Percentiles rank a stretch among this genome's conserved stretches.
These are phyloP conservation scores for Pygmarrhopalites habei DNA, from an alignment of 1,140 invertebrate genomes.

Conservation along the genomic window DNA sequence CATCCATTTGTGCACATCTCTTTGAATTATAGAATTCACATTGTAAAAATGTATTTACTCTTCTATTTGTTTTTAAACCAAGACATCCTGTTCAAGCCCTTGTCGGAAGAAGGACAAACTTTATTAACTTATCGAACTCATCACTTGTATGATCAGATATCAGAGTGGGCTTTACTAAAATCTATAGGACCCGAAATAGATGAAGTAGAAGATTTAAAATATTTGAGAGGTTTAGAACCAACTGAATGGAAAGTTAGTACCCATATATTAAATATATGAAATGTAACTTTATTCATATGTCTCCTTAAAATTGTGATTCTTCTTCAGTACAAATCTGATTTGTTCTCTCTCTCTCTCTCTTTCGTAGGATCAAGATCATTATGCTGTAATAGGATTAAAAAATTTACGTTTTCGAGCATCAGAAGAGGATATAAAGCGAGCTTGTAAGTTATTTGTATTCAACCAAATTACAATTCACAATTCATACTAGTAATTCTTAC, in stretches of 20 bases:
- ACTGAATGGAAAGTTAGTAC: constrained; percentile 77
- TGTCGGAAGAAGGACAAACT: neutral
- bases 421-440: constrained; percentile 86
- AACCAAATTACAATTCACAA: constrained; percentile 18
- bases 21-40: neutral
- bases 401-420: constrained; percentile 70
- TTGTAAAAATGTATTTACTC: neutral
- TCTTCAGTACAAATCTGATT: neutral
- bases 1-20: neutral
- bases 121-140: constrained; percentile 10
- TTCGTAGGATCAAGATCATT: constrained; percentile 81
- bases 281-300: neutral
- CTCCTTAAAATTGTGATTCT: neutral
- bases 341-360: neutral
- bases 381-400: constrained; percentile 82
- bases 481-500: neutral
- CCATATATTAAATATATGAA: neutral
- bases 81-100: constrained; percentile 31
- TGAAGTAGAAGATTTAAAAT: constrained; percentile 69
- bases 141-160: neutral
- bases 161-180: constrained; percentile 7
- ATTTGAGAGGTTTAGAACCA: constrained; percentile 83
- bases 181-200: constrained; percentile 13
- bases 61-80: neutral
- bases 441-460: constrained; percentile 60